These are phyloP conservation scores for Cecidostiba fungosa DNA, from an alignment of 2,888 invertebrate species.

Conservation along the genomic window DNA sequence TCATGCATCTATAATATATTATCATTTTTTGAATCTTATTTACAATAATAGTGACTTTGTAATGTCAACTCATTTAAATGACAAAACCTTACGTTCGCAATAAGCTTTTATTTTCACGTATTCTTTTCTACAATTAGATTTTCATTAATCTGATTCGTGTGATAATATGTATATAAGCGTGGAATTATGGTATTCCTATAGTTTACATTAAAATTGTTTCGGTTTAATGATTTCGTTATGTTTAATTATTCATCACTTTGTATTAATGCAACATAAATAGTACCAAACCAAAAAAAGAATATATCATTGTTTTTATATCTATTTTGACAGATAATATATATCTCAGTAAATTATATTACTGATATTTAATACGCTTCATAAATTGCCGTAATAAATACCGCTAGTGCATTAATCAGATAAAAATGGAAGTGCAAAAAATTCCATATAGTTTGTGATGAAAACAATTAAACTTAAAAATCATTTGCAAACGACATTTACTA, in stretches of 20 bases:
- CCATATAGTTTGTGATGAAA: too few relatives aligned
- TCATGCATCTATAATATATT: constrained; percentile 44
- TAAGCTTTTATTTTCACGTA: constrained; percentile 30
- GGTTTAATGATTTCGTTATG: constrained; percentile 41
- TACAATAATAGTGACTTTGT: constrained; percentile 35
- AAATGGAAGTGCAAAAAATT: too few relatives aligned
- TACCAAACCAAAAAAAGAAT: too few relatives aligned
- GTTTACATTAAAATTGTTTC: constrained; percentile 26
- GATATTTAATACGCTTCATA: too few relatives aligned
- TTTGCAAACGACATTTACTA: too few relatives aligned
- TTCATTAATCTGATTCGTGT: constrained; percentile 29
- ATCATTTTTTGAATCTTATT: constrained; percentile 28
- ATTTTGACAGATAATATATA: too few relatives aligned
- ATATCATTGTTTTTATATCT: too few relatives aligned
- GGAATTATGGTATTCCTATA: constrained; percentile 27
- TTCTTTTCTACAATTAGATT: constrained; percentile 39
- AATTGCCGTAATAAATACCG: too few relatives aligned
- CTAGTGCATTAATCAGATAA: too few relatives aligned
- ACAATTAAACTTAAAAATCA: too few relatives aligned
- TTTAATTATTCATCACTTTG: neutral
- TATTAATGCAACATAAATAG: too few relatives aligned
- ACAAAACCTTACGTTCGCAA: constrained; percentile 17
- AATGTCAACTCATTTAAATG: constrained; percentile 29
- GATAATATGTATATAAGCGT: constrained; percentile 46
- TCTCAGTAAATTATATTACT: too few relatives aligned